These are phyloP conservation scores for Rhagoletis zephyria DNA, from an alignment of 1,140 invertebrate genomes.

Conservation along the genomic window DNA sequence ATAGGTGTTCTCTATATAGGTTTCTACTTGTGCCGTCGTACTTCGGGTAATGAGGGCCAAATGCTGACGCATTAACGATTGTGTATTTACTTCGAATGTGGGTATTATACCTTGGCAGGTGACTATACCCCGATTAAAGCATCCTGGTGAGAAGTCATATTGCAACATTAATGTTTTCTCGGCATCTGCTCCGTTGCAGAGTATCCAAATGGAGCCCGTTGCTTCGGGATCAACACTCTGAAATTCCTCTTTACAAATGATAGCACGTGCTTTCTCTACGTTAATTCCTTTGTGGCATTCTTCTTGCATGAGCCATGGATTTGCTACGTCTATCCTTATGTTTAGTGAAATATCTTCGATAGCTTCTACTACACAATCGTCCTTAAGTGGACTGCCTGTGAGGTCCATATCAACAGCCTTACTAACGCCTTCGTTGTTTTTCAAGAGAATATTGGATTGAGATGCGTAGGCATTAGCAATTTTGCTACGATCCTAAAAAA, in stretches of 20 bases:
- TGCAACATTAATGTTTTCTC: slow-evolving; percentile 64
- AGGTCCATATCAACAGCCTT: slow-evolving; percentile 62
- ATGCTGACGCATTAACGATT: slow-evolving; percentile 59
- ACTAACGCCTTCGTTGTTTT: slow-evolving; percentile 11
- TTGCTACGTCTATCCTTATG: slow-evolving; percentile 59
- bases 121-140: slow-evolving; percentile 65
- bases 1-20: slow-evolving; percentile 67
- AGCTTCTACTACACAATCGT: slow-evolving; percentile 67
- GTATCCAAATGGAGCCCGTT: slow-evolving; percentile 67
- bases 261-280: slow-evolving; percentile 61
- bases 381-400: slow-evolving; percentile 70
- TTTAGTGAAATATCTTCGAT: slow-evolving; percentile 66
- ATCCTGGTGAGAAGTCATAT: slow-evolving; percentile 62
- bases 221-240: slow-evolving; percentile 58
- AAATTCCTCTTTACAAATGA: slow-evolving; percentile 63
- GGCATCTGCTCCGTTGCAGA: slow-evolving; percentile 65
- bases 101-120: slow-evolving; percentile 63
- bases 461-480: slow-evolving; percentile 51
- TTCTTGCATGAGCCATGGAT: slow-evolving; percentile 68
- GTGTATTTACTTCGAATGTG: slow-evolving; percentile 60
- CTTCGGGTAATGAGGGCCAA: slow-evolving; percentile 4
- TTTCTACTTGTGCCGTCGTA: slow-evolving; percentile 57
- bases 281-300: slow-evolving; percentile 64
- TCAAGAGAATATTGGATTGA: slow-evolving; percentile 59
- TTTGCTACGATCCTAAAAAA: slow-evolving; percentile 54